Evolutionary conservation across 2,113 vertebrate genomes (phyloP), one percentile per base, ranked within the genome.

Genomic region (Tupaia tana): DNA sequence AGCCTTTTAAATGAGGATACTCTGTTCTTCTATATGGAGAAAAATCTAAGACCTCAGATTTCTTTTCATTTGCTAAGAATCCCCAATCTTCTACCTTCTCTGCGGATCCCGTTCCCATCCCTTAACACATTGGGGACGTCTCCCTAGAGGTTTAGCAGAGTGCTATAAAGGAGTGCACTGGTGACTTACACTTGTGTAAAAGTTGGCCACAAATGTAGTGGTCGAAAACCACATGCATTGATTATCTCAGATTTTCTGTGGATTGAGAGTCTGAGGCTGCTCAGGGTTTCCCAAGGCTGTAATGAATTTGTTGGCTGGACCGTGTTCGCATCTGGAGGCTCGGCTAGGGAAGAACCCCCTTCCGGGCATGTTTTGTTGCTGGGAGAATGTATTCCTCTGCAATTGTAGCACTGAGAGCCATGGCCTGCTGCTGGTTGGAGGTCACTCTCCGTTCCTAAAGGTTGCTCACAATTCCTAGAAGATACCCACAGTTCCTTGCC

Each of bases 21-120:
- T 78, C 34, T 27, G 22, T 77, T 92, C 25, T 93, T 89, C 79
- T 93, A 24, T 70, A 18, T 54, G 77, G 61, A 83, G 83, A 83
- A 81, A 85, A 81, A 43, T 10, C 20, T 6, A 73, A 94, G 58
- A 63, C 7, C 3, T 29, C 3, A 18, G 22, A 10, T 84, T 85
- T 77, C 20, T 94, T 22, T 67, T 89, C 8, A 58, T 73, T 25
- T 66, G 8, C 15, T 20, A 34, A 58, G 9, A 71, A 43, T 22
- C 3, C 24, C 58, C 73, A 31, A 2, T 90, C 29, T 27, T 52
- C 89, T 59, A 8, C 24, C 29, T 58, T 79, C 67, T 89, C 58
- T 56, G 59, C 71, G 54, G 18, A 24, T 73, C 20, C 20, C n/a
- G 9, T 0, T 69, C n/a, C 3, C 5, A 6, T 20, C 13, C 43